A percentile compares a stretch with the other conserved stretches of the same genome.
phyloP scores from a whole-genome alignment of 2,888 invertebrate genomes.

The Drosophila borborema region DNA sequence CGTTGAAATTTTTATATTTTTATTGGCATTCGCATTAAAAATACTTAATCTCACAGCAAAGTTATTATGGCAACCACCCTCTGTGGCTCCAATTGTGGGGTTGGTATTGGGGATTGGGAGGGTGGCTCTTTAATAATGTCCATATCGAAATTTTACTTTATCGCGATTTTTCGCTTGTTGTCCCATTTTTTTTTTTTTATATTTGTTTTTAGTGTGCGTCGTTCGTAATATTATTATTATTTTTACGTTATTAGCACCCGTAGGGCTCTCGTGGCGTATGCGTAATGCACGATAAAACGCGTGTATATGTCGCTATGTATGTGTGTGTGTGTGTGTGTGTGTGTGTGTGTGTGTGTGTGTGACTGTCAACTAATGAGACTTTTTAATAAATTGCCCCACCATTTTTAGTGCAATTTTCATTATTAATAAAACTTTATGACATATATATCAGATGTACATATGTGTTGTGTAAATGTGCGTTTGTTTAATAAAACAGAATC shows the following conservation, averaged over 20 bases:
- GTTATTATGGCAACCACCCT: slow-evolving; percentile 59
- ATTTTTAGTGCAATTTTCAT: slow-evolving; percentile 81
- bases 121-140: slow-evolving; percentile 69
- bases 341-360: slow-evolving; percentile 27
- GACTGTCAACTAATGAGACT: slow-evolving; percentile 75
- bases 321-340: slow-evolving; percentile 20
- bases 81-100: slow-evolving; percentile 23
- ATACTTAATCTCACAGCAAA: slow-evolving; percentile 77
- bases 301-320: slow-evolving; percentile 4
- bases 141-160: slow-evolving; percentile 80
- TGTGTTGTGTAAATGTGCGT: slow-evolving; percentile 28
- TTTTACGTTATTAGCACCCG: slow-evolving; percentile 79
- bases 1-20: slow-evolving; percentile 79
- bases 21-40: slow-evolving; percentile 80
- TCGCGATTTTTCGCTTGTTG: slow-evolving; percentile 60
- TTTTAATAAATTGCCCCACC: slow-evolving; percentile 78
- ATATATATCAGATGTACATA: slow-evolving; percentile 67
- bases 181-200: slow-evolving; percentile 12
- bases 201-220: slow-evolving; percentile 37
- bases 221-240: slow-evolving; percentile 64
- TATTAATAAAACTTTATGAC: slow-evolving; percentile 80
- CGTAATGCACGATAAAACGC: slow-evolving; percentile 75
- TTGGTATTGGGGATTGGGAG: not conserved
- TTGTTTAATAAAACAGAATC: slow-evolving; percentile 59
- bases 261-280: slow-evolving; percentile 73